These are phyloP conservation scores for Sepioteuthis lessoniana DNA, from an alignment of 2,888 invertebrate genomes.

Conservation along the genomic window DNA sequence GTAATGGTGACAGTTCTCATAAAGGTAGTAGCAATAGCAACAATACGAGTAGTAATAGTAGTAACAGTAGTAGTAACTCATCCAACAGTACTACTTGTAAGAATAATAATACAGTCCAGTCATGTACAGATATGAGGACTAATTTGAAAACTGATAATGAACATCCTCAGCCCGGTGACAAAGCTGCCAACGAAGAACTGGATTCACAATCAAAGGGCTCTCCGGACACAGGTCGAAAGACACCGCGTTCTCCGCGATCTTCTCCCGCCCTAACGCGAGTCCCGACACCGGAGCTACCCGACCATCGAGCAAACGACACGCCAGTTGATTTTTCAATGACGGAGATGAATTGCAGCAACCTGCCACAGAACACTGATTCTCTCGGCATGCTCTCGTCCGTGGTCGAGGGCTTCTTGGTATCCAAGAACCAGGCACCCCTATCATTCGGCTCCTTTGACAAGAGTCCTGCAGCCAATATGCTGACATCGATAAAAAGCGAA, in stretches of 20 bases:
- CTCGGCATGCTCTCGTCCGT: constrained; percentile 43
- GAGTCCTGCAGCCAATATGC: not conserved
- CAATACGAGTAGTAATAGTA: not conserved
- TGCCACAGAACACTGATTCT: not conserved
- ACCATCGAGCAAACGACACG: not conserved
- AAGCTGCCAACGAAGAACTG: not conserved
- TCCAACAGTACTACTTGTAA: not conserved
- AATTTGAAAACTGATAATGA: not conserved
- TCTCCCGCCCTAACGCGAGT: not conserved
- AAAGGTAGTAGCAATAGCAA: not conserved
- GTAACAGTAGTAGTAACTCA: not conserved
- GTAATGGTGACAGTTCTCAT: not conserved
- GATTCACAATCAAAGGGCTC: not conserved
- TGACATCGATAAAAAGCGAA: not conserved
- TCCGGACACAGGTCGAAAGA: not conserved
- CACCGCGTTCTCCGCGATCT: not conserved
- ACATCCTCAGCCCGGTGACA: too few relatives aligned
- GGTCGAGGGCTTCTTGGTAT: constrained; percentile 41
- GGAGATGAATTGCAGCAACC: not conserved
- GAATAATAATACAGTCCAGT: not conserved
- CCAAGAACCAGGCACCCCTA: not conserved
- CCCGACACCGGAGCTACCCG: not conserved
- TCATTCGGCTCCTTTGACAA: not conserved
- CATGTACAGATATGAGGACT: not conserved
- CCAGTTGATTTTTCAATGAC: not conserved